Percentiles rank a stretch among this genome's conserved stretches.
Conservation (phyloP, 2,888 invertebrate genomes). For the Arge pagana region DNA sequence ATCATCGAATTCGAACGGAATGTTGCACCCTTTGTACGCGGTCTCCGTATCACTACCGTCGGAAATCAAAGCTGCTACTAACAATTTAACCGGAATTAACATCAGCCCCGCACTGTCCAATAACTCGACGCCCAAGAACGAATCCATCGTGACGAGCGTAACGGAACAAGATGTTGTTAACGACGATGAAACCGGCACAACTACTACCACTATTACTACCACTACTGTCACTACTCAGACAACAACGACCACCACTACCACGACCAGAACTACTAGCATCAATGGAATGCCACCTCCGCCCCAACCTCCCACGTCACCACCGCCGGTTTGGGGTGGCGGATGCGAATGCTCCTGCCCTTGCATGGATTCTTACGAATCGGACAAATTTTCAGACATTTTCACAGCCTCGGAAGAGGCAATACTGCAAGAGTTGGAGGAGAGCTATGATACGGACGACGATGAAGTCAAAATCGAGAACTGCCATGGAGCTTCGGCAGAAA, state of each 20-base stretch:
- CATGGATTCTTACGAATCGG: conserved; percentile 60
- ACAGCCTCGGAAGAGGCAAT: conserved; percentile 15
- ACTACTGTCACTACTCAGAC: no score
- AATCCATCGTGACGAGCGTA: conserved; percentile 47
- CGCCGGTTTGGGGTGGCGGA: conserved; percentile 65
- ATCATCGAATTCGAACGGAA: conserved; percentile 54
- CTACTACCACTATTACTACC: no score
- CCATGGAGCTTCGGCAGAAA: neutral
- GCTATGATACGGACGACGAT: conserved; percentile 10
- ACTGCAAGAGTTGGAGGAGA: conserved; percentile 4
- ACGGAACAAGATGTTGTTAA: conserved; percentile 4
- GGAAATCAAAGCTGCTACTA: conserved; percentile 82
- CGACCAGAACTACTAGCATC: conserved; percentile 54
- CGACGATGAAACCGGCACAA: conserved; percentile 4
- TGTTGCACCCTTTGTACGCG: conserved; percentile 61
- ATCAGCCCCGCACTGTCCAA: no score
- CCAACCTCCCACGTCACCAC: conserved; percentile 44
- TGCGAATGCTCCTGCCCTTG: conserved; percentile 78
- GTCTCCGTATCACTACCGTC: no score
- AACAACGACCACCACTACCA: conserved; percentile 43
- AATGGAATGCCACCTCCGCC: conserved; percentile 52
- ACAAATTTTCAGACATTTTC: conserved; percentile 37
- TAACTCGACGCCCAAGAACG: conserved; percentile 59
- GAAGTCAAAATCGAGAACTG: conserved; percentile 10
- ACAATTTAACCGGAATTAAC: conserved; percentile 56